Base-by-base conservation (phyloP, 1,140 invertebrate species). In the Bombus consobrinus region DNA sequence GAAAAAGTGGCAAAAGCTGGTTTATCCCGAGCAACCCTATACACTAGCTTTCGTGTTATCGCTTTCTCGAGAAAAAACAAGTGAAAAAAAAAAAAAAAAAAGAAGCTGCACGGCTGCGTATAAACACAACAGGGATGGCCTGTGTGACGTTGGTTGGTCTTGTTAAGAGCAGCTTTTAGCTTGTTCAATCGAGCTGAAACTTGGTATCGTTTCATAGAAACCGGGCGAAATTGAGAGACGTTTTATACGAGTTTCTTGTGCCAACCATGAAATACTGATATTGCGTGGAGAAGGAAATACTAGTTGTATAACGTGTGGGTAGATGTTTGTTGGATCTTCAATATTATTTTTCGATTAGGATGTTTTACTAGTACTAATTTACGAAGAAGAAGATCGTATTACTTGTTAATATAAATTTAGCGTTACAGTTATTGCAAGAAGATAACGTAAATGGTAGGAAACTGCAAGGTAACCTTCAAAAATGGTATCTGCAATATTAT, bases 131-230 rank as follows among this genome's bases (percentile, higher is more conserved):
- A n/a, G 34, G 8, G 25, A 39, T 69, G 37, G 18, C 39, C 68
- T 39, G 8, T 39, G 9, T 10, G 22, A 25, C 22, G 22, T 69
- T 39, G 22, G 68, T 39, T 28, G 10, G 68, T 69, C 68, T 69
- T 18, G 68, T 37, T 69, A 69, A 25, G 68, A 69, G 15, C 68
- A 37, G 68, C 68, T 69, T 39, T 69, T 69, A 69, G 37, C 68
- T 18, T 69, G 68, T 39, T 69, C 68, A 39, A 39, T 62, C 59
- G 59, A 62, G 68, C 68, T 69, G 68, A 69, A 69, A 69, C 34
- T 22, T 25, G 22, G 68, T 5, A 69, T 69, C 68, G 68, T 39
- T 69, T 69, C 68, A 39, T 69, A 39, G 37, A 39, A 69, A 28
- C n/a, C 37, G 25, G 37, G 39, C 68, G 25, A 4, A 39, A 25